Evolutionary conservation across 2,113 vertebrate species (phyloP), one percentile per base, ranked within the genome.

Genomic region (Elachura formosa): DNA sequence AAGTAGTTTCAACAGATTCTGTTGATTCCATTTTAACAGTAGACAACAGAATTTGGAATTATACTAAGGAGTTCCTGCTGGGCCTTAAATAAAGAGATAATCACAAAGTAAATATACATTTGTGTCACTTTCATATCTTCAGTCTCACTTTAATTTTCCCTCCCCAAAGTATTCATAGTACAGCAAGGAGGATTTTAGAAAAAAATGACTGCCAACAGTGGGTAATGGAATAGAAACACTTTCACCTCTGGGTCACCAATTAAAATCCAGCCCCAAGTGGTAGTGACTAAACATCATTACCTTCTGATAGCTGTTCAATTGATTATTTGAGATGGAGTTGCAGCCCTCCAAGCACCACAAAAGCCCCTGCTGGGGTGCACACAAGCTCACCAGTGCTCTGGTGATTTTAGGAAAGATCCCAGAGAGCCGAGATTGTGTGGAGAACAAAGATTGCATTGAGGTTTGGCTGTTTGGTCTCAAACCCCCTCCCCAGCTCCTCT

Each of bases 181-280:
- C 20, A 85, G 24, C 13, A 85, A 73, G 77, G 38, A 94, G 34
- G 21, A 83, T 87, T 83, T 69, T 34, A 76, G 84, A 56, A 45
- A 48, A 61, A 48, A 69, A 76, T 82, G 34, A 69, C 43, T 77
- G 63, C 58, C 84, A 93, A 77, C 59, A 89, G 63, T 43, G 71
- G 59, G 63, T 85, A 96, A 85, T 77, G 63, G 72, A 87, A 94
- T 95, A 90, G 41, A 96, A 97, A 90, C 75, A 71, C 82, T 91
- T 96, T 94, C 89, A 95, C 93, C 91, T 82, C 91, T 54, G 36
- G 91, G 89, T 95, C 91, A 88, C 95, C 93, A 96, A 91, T 93
- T 97, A 96, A 97, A 97, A 96, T 85, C 75, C 71, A 93, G 71
- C 82, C 93, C 78, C 87, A 86, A 87, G 41, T 94, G 89, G 84